Evolutionary conservation across 2,797 vertebrate species (phyloP), one percentile per base, ranked within the genome.

Genomic region (Neosalanx taihuensis): DNA sequence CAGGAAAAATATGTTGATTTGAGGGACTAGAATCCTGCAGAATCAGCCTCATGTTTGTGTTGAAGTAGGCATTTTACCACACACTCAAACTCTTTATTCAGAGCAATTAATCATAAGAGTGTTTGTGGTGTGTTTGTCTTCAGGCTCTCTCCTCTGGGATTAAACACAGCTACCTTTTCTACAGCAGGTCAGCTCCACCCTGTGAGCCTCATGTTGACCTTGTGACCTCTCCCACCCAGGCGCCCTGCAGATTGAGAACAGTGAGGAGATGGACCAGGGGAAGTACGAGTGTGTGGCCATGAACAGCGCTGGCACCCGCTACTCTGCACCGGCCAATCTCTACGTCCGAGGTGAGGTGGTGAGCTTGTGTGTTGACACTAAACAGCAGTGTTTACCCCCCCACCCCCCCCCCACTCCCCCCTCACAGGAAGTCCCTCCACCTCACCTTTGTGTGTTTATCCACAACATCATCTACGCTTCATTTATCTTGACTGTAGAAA

Each of bases 221-320:
- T 86, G 62, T 77, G 81, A 85, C 87, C 79, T 72, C 78, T 6
- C n/a, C 35, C 64, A 46, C 15, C 31, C 87, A 93, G 92, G 92
- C 81, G 92, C 92, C 37, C 87, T 93, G 71, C 92, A 93, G 84
- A 93, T 93, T 59, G 92, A 93, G 85, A 92, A 90, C 92, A 93
- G 92, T 61, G 90, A 93, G 69, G 92, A 93, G 85, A 90, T 89
- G 0, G 92, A 93, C 89, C 92, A 93, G 84, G 92, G 92, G 70
- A 93, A 93, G 79, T 93, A 93, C 5, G 92, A 93, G 81, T 93
- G 92, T 29, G 87, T 93, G n/a, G 92, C 91, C 79, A 90, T 87
- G 83, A 93, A 93, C 89, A 92, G 90, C 5, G 91, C 92, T 1
- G 92, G 92, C 72, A 93, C 92, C 3, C 91, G 92, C 15, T 93